Evolutionary conservation across 2,113 vertebrate species (phyloP), one percentile per base, ranked within the genome.

Genomic region (Aegotheles bennettii): DNA sequence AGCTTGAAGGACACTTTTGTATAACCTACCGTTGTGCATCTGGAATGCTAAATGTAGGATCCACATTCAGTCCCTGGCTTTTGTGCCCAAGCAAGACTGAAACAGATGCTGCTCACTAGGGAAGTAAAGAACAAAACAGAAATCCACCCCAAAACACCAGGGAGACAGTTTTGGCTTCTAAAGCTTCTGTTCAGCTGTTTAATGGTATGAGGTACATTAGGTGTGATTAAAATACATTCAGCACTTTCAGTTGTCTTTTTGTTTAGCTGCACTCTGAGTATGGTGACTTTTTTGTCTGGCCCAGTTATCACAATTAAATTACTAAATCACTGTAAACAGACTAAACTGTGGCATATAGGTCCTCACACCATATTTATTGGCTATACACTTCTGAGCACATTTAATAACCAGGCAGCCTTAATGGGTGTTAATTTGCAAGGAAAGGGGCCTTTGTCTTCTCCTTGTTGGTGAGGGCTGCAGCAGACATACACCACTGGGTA

Each of bases 401-500:
- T 56, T 59, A 83, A 59, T 82, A 60, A 51, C 28, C 60, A 61
- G 61, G 53, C 73, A 84, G 80, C 73, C 81, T 50, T 84, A 16
- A 69, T 14, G 60, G 79, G 93, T 56, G 48, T 79, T 93, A 59
- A 84, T 93, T 80, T 78, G 61, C 73, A 64, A 71, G 68, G n/a
- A 64, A 16, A 64, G 64, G 63, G 43, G 35, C 20, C 57, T 57
- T 53, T 96, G 88, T 76, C 80, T 88, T 60, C 48, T 61, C 68
- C 48, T 45, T 50, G 51, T 81, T 7, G 1, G 59, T 24, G 56
- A 33, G n/a, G 23, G 88, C 92, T 68, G 80, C 5, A 51, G 89
- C 85, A 95, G 90, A 90, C 18, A 0, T 42, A 38, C 56, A 26
- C 94, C 78, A 88, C 90, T 64, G 94, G 85, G 75, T 89, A 87